A percentile compares a stretch with the other conserved stretches of the same genome.
phyloP scores from a whole-genome alignment of 2,113 vertebrate genomes.

The Cheirogaleus medius region DNA sequence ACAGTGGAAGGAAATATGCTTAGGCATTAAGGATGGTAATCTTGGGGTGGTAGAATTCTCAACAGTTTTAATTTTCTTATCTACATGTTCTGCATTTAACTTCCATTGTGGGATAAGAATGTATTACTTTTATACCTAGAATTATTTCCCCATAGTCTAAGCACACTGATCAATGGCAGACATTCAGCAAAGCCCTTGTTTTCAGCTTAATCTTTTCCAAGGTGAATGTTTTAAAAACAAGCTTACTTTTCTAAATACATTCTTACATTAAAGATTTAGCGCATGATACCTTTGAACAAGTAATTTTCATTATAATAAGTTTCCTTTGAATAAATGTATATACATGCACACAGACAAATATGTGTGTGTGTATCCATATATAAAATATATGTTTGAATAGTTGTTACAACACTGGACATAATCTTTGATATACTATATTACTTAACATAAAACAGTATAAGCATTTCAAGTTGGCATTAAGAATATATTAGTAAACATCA shows the following conservation, averaged over 20 bases:
- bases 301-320: background rate
- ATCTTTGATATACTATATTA: background rate
- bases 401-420: background rate
- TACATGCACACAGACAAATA: background rate
- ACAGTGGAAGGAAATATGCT: background rate
- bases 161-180: background rate
- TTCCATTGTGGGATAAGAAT: background rate
- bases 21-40: background rate
- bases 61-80: background rate
- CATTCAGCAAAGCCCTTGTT: background rate
- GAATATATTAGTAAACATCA: background rate
- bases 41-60: background rate
- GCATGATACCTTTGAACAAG: background rate
- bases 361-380: background rate
- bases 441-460: background rate
- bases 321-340: background rate
- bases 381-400: background rate
- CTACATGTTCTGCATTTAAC: background rate
- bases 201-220: background rate
- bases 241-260: background rate
- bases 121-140: background rate
- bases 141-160: background rate
- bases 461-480: background rate
- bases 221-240: background rate
- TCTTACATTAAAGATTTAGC: background rate